Percentiles rank a stretch among this genome's conserved stretches.
Evolutionary conservation across 2,797 vertebrate genomes (phyloP).

Genomic region (Myotis pilosus): DNA sequence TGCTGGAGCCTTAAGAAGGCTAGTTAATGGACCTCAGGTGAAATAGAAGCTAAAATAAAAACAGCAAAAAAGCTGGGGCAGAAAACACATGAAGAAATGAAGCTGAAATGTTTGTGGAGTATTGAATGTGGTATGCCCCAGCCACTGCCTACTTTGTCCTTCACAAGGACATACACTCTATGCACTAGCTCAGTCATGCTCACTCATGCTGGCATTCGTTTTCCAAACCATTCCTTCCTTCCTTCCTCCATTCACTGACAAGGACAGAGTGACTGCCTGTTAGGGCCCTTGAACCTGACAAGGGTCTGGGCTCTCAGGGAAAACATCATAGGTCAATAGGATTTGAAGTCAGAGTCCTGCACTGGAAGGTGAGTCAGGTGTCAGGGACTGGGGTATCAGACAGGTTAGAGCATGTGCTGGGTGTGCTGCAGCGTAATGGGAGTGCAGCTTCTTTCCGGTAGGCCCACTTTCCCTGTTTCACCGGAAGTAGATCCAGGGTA

Average conservation of each 20-base stretch:
- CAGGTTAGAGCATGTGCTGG: fast-evolving
- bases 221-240: background rate
- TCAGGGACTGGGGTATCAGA: fast-evolving
- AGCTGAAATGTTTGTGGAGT: background rate
- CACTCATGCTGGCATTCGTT: background rate
- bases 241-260: background rate
- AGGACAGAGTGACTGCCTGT: background rate
- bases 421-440: background rate
- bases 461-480: background rate
- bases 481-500: background rate
- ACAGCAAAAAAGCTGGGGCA: background rate
- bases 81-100: background rate
- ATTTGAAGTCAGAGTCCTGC: background rate
- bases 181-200: fast-evolving
- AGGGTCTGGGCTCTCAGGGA: background rate
- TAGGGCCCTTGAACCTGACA: background rate
- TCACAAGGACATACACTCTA: fast-evolving
- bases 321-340: background rate
- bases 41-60: background rate
- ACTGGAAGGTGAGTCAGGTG: background rate
- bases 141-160: background rate
- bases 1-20: background rate
- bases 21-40: background rate
- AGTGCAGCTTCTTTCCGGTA: background rate
- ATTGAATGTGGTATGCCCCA: background rate